Evolutionary conservation across 2,888 invertebrate genomes (phyloP).

Genomic region (Eugnorisma glareosa): DNA sequence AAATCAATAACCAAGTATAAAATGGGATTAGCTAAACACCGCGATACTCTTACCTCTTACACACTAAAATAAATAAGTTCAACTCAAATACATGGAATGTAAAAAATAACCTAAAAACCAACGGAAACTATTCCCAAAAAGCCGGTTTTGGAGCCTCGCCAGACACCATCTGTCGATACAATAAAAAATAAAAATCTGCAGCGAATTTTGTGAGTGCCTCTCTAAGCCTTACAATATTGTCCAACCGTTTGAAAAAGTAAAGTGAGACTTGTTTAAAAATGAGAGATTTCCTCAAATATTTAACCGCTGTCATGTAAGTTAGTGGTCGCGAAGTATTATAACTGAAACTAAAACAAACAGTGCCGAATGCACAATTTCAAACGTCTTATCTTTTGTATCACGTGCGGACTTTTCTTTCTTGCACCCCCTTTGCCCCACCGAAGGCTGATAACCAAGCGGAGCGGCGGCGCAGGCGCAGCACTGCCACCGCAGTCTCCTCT

Average conservation of each 20-base stretch:
- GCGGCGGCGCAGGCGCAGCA: slow-evolving; percentile 86
- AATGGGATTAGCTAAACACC: background rate
- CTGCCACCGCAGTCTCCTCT: slow-evolving; percentile 83
- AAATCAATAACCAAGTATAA: background rate
- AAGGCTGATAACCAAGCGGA: slow-evolving; percentile 87
- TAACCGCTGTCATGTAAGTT: slow-evolving; percentile 25
- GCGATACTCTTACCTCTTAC: slow-evolving; percentile 1
- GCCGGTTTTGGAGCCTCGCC: slow-evolving; percentile 60
- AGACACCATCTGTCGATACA: slow-evolving; percentile 63
- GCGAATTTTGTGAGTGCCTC: slow-evolving; percentile 36
- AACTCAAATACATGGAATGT: slow-evolving; percentile 28
- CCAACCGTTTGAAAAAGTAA: background rate
- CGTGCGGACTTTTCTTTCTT: slow-evolving; percentile 86
- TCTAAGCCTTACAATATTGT: slow-evolving; percentile 28
- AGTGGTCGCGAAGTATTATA: slow-evolving; percentile 23
- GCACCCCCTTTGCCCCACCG: slow-evolving; percentile 81
- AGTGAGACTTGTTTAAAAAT: slow-evolving; percentile 14
- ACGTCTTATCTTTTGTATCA: slow-evolving; percentile 82
- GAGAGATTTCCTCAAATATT: slow-evolving; percentile 11
- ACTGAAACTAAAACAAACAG: slow-evolving; percentile 51
- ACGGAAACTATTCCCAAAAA: slow-evolving; percentile 67
- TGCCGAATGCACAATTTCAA: slow-evolving; percentile 73
- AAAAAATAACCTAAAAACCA: slow-evolving; percentile 59
- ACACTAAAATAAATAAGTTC: slow-evolving; percentile 19
- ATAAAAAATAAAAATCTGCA: slow-evolving; percentile 50